Evolutionary conservation across 2,797 vertebrate genomes (phyloP).

Genomic region (Prionace glauca): DNA sequence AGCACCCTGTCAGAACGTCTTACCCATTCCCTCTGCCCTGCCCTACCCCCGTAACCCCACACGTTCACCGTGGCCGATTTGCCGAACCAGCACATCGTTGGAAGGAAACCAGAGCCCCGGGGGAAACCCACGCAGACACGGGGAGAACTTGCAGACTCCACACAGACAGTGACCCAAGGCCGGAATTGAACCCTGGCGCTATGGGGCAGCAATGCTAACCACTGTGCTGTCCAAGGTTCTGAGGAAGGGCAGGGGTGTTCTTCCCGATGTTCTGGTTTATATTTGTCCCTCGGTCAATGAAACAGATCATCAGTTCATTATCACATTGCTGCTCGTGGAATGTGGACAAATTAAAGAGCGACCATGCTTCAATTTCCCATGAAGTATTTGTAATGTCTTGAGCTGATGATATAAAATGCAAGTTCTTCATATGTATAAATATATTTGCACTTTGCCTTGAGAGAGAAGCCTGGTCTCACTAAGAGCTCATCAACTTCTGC

Average conservation of each 20-base stretch:
- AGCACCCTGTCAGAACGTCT: too few relatives aligned
- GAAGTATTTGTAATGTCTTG: not conserved
- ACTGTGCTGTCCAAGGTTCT: not conserved
- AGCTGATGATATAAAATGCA: not conserved
- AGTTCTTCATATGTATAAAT: not conserved
- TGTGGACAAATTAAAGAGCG: not conserved
- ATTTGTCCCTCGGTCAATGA: not conserved
- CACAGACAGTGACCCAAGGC: too few relatives aligned
- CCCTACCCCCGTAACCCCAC: too few relatives aligned
- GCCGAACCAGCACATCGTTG: too few relatives aligned
- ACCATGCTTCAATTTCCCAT: not conserved
- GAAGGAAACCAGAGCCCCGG: too few relatives aligned
- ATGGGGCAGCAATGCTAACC: too few relatives aligned
- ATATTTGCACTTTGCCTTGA: too few relatives aligned
- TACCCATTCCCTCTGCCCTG: too few relatives aligned
- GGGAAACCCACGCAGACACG: too few relatives aligned
- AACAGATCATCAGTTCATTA: not conserved
- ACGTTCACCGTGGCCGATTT: too few relatives aligned
- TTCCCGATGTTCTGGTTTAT: not conserved
- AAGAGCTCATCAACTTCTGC: constrained; percentile 35
- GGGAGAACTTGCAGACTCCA: too few relatives aligned
- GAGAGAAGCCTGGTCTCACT: not conserved
- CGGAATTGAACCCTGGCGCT: too few relatives aligned
- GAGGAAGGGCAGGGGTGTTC: not conserved
- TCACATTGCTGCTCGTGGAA: not conserved